Evolutionary conservation across 2,113 vertebrate genomes (phyloP).

Genomic region (Pyrgilauda ruficollis): DNA sequence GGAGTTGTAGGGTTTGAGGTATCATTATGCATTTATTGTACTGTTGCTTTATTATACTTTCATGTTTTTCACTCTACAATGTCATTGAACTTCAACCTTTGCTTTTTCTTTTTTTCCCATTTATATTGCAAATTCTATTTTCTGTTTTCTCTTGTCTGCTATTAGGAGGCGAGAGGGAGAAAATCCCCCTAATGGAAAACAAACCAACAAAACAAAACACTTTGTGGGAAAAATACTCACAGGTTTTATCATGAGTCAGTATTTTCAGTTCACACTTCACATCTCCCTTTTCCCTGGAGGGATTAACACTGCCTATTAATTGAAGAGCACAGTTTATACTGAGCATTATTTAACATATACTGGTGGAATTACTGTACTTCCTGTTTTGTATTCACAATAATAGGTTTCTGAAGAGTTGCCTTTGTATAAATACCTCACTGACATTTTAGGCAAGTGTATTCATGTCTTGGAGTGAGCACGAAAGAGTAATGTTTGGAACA

Average conservation of each 20-base stretch:
- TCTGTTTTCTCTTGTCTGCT: not conserved
- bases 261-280: conserved; percentile 20
- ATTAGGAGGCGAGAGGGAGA: not conserved
- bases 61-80: not conserved
- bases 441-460: conserved; percentile 86
- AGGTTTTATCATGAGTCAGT: conserved; percentile 33
- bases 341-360: conserved; percentile 66
- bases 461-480: conserved; percentile 83
- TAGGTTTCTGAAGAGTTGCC: conserved; percentile 83
- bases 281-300: conserved; percentile 21
- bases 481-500: conserved; percentile 85
- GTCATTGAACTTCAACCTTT: not conserved
- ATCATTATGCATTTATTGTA: not conserved
- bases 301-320: conserved; percentile 55
- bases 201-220: not conserved
- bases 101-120: not conserved
- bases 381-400: conserved; percentile 72
- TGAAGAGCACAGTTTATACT: conserved; percentile 61
- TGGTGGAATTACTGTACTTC: conserved; percentile 72
- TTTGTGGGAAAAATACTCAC: not conserved
- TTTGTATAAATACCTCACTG: conserved; percentile 87
- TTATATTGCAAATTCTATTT: not conserved
- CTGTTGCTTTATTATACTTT: not conserved
- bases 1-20: not conserved
- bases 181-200: not conserved